Evolutionary conservation across 2,113 vertebrate genomes (phyloP), one percentile per base, ranked within the genome.

Genomic region (Chloroceryle aenea): DNA sequence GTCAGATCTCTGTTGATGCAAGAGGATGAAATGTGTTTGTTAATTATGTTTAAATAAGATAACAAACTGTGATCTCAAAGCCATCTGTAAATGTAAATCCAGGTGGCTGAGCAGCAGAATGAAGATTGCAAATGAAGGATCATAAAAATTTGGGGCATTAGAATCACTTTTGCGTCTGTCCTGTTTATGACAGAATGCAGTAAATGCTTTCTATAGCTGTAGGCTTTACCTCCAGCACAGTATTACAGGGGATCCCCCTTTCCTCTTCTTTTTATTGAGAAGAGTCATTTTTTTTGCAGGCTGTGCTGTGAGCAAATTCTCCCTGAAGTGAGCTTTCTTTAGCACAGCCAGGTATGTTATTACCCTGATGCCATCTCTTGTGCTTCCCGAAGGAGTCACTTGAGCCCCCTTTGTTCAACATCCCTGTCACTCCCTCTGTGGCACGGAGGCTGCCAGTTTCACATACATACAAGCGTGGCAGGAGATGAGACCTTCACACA

Each of bases 31-130:
- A 94, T 72, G 62, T 95, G 83, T 96, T 93, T 94, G 91, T 95
- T 96, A 96, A 94, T 96, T 97, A 94, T 61, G 45, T 95, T 89
- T 85, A 48, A 97, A n/a, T 94, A 89, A 90, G 89, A 92, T 92
- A 97, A 90, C 88, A 95, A 96, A 96, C 88, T 93, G 86, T 94
- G 90, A 95, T 95, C 80, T 87, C 83, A 90, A 87, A 96, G 79
- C 93, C 92, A 94, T 96, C 90, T 96, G 96, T 92, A 96, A 92
- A 82, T 87, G 82, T 67, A 94, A 94, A 93, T 68, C 73, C 92
- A 95, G 92, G 92, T 96, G 92, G 93, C 88, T 82, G 79, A 95
- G 76, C 76, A 93, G 86, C 76, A 89, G 76, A 93, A 75, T 61
- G 48, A 89, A 67, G 79, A 78, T 50, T 27, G 2, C 66, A 92